phyloP scores from a whole-genome alignment of 92 coral and sea anemone genomes.

The Ricordea florida region DNA sequence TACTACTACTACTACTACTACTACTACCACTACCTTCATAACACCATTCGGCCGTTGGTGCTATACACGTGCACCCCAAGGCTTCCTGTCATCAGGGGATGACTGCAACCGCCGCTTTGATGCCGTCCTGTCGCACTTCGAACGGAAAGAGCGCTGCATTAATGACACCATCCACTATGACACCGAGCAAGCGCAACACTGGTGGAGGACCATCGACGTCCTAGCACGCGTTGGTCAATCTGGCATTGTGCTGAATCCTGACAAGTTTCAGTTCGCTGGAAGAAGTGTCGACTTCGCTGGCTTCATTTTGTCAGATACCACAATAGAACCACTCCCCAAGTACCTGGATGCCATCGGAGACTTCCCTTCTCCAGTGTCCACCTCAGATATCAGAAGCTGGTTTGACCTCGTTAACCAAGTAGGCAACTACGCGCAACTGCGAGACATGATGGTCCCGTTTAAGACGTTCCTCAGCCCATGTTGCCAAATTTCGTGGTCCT shows the following conservation, averaged over 20 bases:
- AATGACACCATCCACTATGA: slow-evolving; percentile 69
- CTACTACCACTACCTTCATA: slow-evolving; percentile 58
- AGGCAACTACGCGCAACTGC: no score
- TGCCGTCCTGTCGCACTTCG: slow-evolving; percentile 51
- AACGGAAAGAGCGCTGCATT: slow-evolving; percentile 64
- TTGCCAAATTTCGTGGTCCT: no score
- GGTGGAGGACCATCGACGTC: slow-evolving; percentile 56
- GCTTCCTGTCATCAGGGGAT: slow-evolving; percentile 72
- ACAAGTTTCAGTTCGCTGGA: slow-evolving; percentile 53
- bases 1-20: no score
- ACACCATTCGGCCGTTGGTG: slow-evolving; percentile 61
- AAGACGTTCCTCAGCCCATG: no score
- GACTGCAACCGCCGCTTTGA: slow-evolving; percentile 67
- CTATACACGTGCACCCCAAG: slow-evolving; percentile 58
- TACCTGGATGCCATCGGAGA: slow-evolving; percentile 60
- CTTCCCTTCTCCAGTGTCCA: slow-evolving; percentile 21
- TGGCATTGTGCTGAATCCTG: slow-evolving; percentile 51
- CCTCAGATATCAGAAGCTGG: slow-evolving; percentile 31
- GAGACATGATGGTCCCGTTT: no score
- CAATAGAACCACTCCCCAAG: slow-evolving; percentile 44
- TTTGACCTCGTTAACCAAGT: slow-evolving; percentile 42
- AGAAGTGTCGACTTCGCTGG: slow-evolving; percentile 44
- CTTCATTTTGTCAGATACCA: slow-evolving; percentile 27
- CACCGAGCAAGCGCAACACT: slow-evolving; percentile 50
- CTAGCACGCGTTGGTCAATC: slow-evolving; percentile 61